phyloP scores from a whole-genome alignment of 2,888 invertebrate genomes.

The Hemithea aestivaria region DNA sequence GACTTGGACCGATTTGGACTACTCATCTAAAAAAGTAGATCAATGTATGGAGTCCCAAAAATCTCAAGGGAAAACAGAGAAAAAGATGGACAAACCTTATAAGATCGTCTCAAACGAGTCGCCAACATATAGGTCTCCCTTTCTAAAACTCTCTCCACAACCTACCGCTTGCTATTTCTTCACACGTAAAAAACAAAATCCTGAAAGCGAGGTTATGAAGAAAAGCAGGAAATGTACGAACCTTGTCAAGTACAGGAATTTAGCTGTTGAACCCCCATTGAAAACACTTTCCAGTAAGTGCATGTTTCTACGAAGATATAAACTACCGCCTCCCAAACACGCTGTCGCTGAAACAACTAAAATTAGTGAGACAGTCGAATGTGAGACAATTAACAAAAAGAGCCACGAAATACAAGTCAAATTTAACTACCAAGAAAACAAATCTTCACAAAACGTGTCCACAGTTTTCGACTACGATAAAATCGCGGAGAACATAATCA shows the following conservation, averaged over 20 bases:
- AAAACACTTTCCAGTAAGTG: constrained; percentile 45
- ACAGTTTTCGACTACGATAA: constrained; percentile 42
- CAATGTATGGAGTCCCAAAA: too few species aligned
- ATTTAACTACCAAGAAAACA: constrained; percentile 28
- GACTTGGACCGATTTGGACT: constrained; percentile 44
- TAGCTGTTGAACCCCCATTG: constrained; percentile 47
- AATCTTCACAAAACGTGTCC: constrained; percentile 38
- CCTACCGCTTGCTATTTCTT: constrained; percentile 46
- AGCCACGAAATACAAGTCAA: constrained; percentile 36
- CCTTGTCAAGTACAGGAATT: constrained; percentile 58
- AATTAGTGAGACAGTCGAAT: constrained; percentile 20
- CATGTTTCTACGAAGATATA: constrained; percentile 48
- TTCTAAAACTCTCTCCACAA: constrained; percentile 23
- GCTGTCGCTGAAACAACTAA: constrained; percentile 8
- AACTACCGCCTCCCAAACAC: constrained; percentile 25
- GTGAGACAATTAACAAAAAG: constrained; percentile 26
- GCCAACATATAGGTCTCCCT: constrained; percentile 15
- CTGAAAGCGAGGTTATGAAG: constrained; percentile 36
- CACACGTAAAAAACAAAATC: constrained; percentile 30
- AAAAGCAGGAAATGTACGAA: constrained; percentile 63
- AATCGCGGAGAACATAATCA: constrained; percentile 53
- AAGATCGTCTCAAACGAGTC: neutral
- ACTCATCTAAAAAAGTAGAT: too few species aligned
- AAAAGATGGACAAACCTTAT: neutral
- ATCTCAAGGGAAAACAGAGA: neutral